Conservation (phyloP, 2,113 vertebrate genomes). For the Campylomormyrus numenius region DNA sequence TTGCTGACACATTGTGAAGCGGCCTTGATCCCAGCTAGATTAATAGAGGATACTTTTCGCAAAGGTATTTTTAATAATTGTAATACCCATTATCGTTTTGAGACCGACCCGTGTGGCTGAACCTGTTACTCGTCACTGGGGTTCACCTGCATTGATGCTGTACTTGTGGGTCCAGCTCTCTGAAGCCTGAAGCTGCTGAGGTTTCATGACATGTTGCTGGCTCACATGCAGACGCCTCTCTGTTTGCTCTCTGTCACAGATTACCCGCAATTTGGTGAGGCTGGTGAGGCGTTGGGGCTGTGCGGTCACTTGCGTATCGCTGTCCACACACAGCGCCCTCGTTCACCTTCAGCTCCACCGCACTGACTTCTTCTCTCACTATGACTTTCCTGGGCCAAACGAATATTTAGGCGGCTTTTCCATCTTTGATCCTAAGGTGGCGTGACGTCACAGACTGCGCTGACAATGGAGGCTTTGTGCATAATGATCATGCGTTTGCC, state of each 20-base stretch:
- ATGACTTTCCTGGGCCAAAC: constrained; percentile 31
- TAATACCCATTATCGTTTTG: neutral
- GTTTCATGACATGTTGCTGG: neutral
- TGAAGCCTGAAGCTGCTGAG: neutral
- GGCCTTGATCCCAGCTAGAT: neutral
- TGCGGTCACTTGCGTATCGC: constrained; percentile 15
- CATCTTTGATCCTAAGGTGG: constrained; percentile 53
- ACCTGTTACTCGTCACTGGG: neutral
- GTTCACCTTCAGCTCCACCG: neutral
- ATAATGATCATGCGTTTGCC: constrained; percentile 47
- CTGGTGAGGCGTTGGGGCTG: constrained; percentile 8
- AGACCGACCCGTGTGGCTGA: neutral
- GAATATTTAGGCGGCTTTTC: constrained; percentile 20
- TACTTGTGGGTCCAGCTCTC: neutral
- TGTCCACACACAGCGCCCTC: constrained; percentile 1
- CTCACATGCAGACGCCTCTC: neutral
- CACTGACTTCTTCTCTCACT: constrained; percentile 30
- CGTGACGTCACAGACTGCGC: constrained; percentile 50
- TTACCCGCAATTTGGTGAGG: constrained; percentile 22
- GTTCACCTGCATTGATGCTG: neutral
- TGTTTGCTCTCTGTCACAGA: neutral
- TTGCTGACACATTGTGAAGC: neutral
- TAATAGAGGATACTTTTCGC: neutral
- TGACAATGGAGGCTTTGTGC: constrained; percentile 59
- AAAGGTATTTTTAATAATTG: neutral